Evolutionary conservation across 2,888 invertebrate species (phyloP), one percentile per base, ranked within the genome.

Genomic region (Tipula lateralis): DNA sequence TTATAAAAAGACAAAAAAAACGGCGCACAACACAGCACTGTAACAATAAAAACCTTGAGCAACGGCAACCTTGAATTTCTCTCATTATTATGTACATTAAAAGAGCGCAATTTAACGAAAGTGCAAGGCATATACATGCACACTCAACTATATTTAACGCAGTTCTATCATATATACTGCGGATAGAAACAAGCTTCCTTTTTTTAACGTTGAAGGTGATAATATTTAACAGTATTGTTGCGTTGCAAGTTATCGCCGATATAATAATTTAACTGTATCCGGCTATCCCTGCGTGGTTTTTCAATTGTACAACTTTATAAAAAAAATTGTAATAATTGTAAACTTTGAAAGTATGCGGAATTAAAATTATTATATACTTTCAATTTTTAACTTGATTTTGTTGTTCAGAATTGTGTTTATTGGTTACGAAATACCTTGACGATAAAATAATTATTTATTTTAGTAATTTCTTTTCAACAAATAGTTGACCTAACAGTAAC

Each of bases 351-450:
- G 66, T 66, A 66, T 66, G 66, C 66, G 66, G 66, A 66, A 66
- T 66, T 66, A 66, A 9, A 66, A 66, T n/a, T n/a, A 66, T 66
- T 24, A 9, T 66, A 66, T 66, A 66, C 66, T 66, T 66, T 66
- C 66, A 66, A 66, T 66, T 66, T 66, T 66, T 66, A 66, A 66
- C 66, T 66, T 24, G 66, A 66, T 66, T 66, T 66, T 66, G 9
- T 66, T 66, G 24, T 66, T 39, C 9, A 39, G 39, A 39, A 39
- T 39, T 39, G 24, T 66, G 7, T 66, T 9, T 66, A 66, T 66
- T 66, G 66, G 66, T 66, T 66, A 66, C 66, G 66, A 66, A 66
- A 66, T 24, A 66, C 66, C 66, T 66, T 66, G 66, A 24, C 66
- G 24, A n/a, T n/a, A n/a, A n/a, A n/a, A n/a, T n/a, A n/a, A n/a